A percentile compares a stretch with the other conserved stretches of the same genome.
Evolutionary conservation across 2,113 vertebrate species (phyloP).

Genomic region (Chunga burmeisteri): DNA sequence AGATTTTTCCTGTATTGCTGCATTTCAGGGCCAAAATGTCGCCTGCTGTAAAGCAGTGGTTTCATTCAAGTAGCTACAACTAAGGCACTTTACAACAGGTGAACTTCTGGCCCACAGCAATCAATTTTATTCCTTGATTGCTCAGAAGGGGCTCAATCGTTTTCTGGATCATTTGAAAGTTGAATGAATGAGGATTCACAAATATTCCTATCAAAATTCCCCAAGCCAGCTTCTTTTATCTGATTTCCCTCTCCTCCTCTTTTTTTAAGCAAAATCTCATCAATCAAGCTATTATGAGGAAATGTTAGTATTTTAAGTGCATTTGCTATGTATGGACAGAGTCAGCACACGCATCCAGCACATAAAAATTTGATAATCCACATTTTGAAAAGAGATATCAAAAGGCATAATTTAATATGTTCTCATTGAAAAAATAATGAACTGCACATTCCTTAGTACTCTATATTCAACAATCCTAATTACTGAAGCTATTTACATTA

Average conservation of each 20-base stretch:
- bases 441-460: background rate
- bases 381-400: conserved; percentile 56
- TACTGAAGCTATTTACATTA: conserved; percentile 47
- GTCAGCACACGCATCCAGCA: conserved; percentile 16
- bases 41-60: background rate
- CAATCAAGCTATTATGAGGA: background rate
- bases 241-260: background rate
- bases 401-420: conserved; percentile 69
- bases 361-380: conserved; percentile 64
- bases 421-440: conserved; percentile 61
- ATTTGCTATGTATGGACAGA: conserved; percentile 63
- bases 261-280: conserved; percentile 28
- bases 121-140: background rate
- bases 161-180: conserved; percentile 14
- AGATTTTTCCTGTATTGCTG: background rate
- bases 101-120: background rate
- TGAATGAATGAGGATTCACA: background rate
- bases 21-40: background rate
- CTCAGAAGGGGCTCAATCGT: background rate
- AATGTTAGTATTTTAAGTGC: conserved; percentile 50
- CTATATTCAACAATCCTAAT: conserved; percentile 45
- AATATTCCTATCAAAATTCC: background rate
- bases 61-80: background rate
- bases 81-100: background rate
- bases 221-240: background rate